These are phyloP conservation scores for Sprattus sprattus DNA, from an alignment of 2,113 vertebrate species.

Conservation along the genomic window DNA sequence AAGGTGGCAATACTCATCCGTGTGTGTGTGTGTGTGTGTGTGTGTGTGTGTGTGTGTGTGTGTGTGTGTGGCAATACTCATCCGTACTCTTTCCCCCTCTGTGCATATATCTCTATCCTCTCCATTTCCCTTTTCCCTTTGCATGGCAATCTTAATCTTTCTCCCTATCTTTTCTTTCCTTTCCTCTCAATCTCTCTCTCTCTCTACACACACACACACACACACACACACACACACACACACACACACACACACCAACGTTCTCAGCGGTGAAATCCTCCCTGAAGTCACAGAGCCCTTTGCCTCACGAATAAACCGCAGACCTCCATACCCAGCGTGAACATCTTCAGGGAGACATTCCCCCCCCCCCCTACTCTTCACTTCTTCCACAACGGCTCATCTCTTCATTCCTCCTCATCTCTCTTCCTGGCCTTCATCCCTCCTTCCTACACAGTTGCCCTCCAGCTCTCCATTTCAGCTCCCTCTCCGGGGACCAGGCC, in stretches of 20 bases:
- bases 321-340: background rate
- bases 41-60: no score
- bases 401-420: background rate
- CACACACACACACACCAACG: background rate
- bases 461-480: background rate
- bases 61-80: background rate
- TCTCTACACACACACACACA: background rate
- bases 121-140: background rate
- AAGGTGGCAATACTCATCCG: background rate
- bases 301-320: background rate
- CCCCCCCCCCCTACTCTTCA: background rate
- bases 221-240: background rate
- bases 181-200: background rate
- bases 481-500: background rate
- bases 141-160: background rate
- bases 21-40: no score
- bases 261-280: background rate
- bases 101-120: background rate
- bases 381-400: background rate
- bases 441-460: constrained; percentile 3
- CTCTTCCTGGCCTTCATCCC: background rate
- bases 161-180: background rate
- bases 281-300: constrained; percentile 1
- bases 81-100: background rate
- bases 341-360: constrained; percentile 10